These are phyloP conservation scores for Doris montereyensis DNA, from an alignment of 2,888 invertebrate species.

Conservation along the genomic window DNA sequence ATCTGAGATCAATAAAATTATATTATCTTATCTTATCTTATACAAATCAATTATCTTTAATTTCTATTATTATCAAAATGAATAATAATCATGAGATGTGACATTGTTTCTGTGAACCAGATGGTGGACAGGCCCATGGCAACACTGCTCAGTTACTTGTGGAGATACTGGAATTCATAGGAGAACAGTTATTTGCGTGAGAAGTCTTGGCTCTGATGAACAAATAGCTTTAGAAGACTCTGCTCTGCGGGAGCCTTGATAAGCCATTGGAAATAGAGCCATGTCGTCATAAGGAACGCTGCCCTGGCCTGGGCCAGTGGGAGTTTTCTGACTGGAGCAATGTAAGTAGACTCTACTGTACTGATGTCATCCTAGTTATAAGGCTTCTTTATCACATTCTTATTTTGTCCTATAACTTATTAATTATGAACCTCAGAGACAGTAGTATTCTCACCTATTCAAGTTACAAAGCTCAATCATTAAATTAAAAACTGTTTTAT, in stretches of 20 bases:
- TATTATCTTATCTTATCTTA: too few relatives aligned
- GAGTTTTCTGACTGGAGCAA: conserved; percentile 63
- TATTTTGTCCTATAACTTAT: too few relatives aligned
- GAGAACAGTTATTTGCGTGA: conserved; percentile 73
- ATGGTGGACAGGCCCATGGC: conserved; percentile 93
- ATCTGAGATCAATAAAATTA: not conserved
- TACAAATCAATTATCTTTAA: too few relatives aligned
- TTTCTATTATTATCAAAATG: too few relatives aligned
- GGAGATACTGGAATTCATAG: conserved; percentile 71
- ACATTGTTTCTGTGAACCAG: conserved; percentile 68
- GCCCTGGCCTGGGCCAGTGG: conserved; percentile 64
- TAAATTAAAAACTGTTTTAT: too few relatives aligned
- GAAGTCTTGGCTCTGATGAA: conserved; percentile 74
- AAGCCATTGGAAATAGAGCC: conserved; percentile 80
- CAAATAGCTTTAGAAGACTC: conserved; percentile 84
- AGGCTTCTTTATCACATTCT: too few relatives aligned
- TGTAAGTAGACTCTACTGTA: too few relatives aligned
- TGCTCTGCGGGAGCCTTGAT: conserved; percentile 79
- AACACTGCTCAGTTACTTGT: conserved; percentile 84
- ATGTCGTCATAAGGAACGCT: conserved; percentile 65
- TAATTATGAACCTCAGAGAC: too few relatives aligned
- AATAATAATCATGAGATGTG: too few relatives aligned
- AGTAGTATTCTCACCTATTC: too few relatives aligned
- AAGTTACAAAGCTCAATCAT: too few relatives aligned
- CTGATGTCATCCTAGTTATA: too few relatives aligned